Evolutionary conservation across 53 echinoderm and acorn worm genomes (phyloP), one percentile per base, ranked within the genome.

Genomic region (Paracentrotus lividus): DNA sequence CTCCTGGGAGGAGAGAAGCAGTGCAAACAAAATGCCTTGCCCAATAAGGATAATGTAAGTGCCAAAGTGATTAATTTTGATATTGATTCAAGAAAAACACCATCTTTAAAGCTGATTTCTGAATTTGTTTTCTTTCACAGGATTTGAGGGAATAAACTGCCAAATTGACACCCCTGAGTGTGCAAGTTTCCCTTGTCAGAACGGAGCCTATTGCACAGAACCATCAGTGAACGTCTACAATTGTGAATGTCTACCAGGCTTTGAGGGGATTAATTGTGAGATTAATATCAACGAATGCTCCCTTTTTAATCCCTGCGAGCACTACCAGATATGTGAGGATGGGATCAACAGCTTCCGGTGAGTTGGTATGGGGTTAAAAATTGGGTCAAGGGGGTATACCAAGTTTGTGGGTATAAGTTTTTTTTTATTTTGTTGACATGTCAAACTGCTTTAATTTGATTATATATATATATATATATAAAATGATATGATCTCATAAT

Each of bases 271-370:
- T 5, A 81, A 94, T 42, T 99, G 99, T 69, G 96, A 97, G 92
- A 95, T 91, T 55, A 92, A 99, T 67, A 94, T 99, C 12, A 92
- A 99, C 68, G 99, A 99, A 76, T 99, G 99, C 88, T 95, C 86
- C 33, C 68, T 87, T 15, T 77, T 93, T 87, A 57, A 26, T 15
- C 95, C 94, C 2, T 99, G 99, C 75, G 93, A 93, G 86, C 26
- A 66, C 36, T 95, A 96, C 86, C 95, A 99, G 84, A 90, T 99
- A 38, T 99, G 99, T 61, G 53, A 96, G 8, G 97, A 99, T 76
- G 93, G 97, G 7, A 88, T 97, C 53, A 96, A 99, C 85, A 96
- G 97, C 61, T 96, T 95, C 93, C 96, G 91, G 99, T 99, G 95
- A 92, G 90, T 90, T 32, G 20, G 36, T n/a, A 18, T 31, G 24